Evolutionary conservation across 2,113 vertebrate species (phyloP).

Genomic region (Stomatorhinus ivindoensis): DNA sequence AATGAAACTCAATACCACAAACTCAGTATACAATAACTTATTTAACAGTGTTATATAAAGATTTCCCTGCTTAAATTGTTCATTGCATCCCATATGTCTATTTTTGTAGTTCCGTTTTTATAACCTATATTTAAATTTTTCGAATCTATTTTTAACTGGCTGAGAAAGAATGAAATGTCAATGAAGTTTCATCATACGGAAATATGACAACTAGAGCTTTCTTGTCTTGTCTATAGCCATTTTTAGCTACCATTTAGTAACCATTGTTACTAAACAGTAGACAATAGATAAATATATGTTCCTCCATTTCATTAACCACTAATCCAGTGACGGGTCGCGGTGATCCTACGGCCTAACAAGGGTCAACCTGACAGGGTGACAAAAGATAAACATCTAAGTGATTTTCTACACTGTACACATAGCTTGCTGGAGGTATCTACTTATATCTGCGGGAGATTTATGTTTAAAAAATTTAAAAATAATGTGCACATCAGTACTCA

Average conservation of each 20-base stretch:
- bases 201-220: not conserved
- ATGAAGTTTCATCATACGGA: not conserved
- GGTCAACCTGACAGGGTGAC: not conserved
- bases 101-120: not conserved
- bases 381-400: not conserved
- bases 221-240: too few relatives aligned
- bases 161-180: not conserved
- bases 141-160: not conserved
- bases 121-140: not conserved
- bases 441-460: not conserved
- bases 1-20: not conserved
- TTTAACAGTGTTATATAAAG: not conserved
- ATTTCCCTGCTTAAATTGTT: not conserved
- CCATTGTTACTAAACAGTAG: not conserved
- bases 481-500: not conserved
- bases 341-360: not conserved
- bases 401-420: not conserved
- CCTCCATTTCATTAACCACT: not conserved
- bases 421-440: not conserved
- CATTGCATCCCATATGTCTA: not conserved
- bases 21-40: not conserved
- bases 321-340: not conserved
- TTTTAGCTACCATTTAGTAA: not conserved
- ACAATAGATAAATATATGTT: not conserved
- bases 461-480: not conserved